Conservation (phyloP, 2,797 vertebrate species). For the Leontocebus nigricollis region DNA sequence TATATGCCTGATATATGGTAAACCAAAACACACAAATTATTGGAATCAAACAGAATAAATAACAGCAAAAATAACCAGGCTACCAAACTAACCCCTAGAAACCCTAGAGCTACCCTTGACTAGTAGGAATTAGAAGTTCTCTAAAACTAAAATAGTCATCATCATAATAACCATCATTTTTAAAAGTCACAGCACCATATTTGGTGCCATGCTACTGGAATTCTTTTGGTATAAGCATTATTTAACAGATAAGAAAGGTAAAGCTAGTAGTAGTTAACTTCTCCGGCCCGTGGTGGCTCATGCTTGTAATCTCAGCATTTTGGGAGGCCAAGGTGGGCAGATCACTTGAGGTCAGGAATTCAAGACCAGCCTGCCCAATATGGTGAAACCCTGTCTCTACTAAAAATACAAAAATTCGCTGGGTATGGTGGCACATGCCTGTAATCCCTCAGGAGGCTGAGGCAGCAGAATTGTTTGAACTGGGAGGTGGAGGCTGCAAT, state of each 20-base stretch:
- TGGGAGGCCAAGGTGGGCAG: neutral
- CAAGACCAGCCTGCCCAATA: neutral
- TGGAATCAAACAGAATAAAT: neutral
- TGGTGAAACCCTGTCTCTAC: neutral
- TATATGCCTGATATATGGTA: neutral
- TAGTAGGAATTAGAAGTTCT: neutral
- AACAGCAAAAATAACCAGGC: neutral
- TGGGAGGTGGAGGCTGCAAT: neutral
- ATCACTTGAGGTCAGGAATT: neutral
- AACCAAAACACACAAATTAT: neutral
- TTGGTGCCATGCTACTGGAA: neutral
- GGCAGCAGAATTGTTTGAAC: neutral
- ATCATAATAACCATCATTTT: neutral
- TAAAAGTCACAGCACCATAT: neutral
- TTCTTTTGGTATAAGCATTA: neutral
- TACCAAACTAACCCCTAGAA: constrained; percentile 2
- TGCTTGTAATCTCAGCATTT: neutral
- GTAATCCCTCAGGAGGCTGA: neutral
- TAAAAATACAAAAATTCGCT: neutral
- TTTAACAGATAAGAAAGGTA: neutral
- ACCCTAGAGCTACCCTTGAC: neutral
- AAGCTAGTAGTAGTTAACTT: neutral
- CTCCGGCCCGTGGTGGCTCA: neutral
- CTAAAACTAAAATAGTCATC: neutral
- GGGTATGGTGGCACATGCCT: neutral